phyloP scores from a whole-genome alignment of 2,113 vertebrate species.

The Saccopteryx bilineata region DNA sequence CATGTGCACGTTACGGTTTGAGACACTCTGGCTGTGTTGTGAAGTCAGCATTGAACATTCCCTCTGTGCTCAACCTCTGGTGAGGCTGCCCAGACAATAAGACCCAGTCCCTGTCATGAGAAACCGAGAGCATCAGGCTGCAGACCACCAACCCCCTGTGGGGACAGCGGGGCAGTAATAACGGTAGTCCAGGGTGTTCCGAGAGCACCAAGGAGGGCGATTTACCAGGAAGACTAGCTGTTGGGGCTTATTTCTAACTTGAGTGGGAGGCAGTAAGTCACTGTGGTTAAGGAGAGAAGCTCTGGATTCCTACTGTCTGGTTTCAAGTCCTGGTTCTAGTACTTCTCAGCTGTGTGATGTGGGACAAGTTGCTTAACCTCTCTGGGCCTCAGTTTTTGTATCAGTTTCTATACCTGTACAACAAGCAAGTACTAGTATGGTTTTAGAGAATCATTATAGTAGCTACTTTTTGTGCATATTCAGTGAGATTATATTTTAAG shows the following conservation, averaged over 20 bases:
- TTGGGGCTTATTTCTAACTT: neutral
- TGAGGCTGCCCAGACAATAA: neutral
- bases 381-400: slow-evolving; percentile 5
- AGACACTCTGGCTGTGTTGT: no score
- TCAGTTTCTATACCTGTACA: neutral
- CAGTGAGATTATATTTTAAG: neutral
- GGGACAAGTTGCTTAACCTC: neutral
- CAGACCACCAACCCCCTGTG: neutral
- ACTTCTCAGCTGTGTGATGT: slow-evolving; percentile 42
- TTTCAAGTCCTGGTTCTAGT: neutral
- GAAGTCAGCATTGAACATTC: fast-evolving
- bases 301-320: neutral
- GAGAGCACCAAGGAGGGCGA: neutral
- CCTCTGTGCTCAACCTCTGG: fast-evolving
- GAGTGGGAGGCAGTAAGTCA: neutral
- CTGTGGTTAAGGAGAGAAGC: neutral
- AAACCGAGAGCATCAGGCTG: neutral
- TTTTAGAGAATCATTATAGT: neutral
- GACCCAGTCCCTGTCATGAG: neutral
- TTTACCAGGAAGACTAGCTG: neutral
- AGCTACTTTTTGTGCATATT: neutral
- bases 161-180: fast-evolving
- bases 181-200: neutral
- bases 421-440: neutral
- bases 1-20: fast-evolving